Evolutionary conservation across 1,140 invertebrate species (phyloP).

Genomic region (Drosophila guanche): DNA sequence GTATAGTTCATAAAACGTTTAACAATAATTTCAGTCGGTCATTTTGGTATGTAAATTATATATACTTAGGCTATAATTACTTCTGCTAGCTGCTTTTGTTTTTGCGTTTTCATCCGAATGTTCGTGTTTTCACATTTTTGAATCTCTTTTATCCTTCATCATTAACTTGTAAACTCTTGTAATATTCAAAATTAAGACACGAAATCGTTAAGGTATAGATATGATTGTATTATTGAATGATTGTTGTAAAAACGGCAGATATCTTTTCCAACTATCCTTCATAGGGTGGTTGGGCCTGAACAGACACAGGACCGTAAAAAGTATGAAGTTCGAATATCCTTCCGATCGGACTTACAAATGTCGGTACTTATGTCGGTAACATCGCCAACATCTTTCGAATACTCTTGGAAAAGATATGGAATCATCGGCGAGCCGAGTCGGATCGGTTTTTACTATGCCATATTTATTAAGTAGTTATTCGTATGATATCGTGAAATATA

Average conservation of each 20-base stretch:
- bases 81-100: conserved; percentile 32
- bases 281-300: background rate
- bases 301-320: background rate
- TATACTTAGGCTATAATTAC: conserved; percentile 71
- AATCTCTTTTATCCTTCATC: conserved; percentile 13
- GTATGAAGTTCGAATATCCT: background rate
- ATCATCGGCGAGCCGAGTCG: conserved; percentile 46
- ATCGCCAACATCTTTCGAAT: background rate
- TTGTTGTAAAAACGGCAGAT: conserved; percentile 52
- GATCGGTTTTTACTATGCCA: background rate
- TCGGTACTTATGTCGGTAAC: too few species aligned
- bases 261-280: conserved; percentile 28
- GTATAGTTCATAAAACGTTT: conserved; percentile 82
- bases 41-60: conserved; percentile 79
- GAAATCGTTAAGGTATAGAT: conserved; percentile 72
- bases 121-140: conserved; percentile 31
- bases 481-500: conserved; percentile 24
- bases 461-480: background rate
- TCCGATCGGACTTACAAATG: conserved; percentile 2
- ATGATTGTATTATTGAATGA: conserved; percentile 75
- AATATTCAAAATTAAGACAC: conserved; percentile 76
- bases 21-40: conserved; percentile 83
- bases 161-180: conserved; percentile 63
- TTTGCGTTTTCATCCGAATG: conserved; percentile 46
- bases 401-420: conserved; percentile 42